Evolutionary conservation across 2,888 invertebrate genomes (phyloP), one percentile per base, ranked within the genome.

Genomic region (Drosophila tripunctata): DNA sequence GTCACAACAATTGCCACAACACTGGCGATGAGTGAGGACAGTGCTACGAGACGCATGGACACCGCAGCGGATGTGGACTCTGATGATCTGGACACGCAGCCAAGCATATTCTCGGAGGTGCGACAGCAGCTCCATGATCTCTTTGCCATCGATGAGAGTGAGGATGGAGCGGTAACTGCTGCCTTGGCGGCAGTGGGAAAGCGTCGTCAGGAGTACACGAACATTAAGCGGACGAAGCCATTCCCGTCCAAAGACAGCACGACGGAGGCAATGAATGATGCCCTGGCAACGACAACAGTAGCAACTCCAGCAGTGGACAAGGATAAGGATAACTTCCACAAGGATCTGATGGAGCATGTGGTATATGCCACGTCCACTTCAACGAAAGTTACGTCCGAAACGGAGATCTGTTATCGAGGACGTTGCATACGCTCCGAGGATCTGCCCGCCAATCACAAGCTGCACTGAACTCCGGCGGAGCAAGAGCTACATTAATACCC

Each of bases 381-480:
- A 86, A 95, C 96, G 2, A 96, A 96, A 15, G 96, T 96, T 90
- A 95, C 96, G 10, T 95, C 96, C 77, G 96, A 96, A 93, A 96
- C 96, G 30, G 96, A 96, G 92, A 97, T 97, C 69, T 97, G 97
- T 89, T 97, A 95, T 90, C 94, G 95, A 89, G 97, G 97, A 10
- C 94, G 95, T 87, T 97, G 97, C 90, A 94, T 96, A 69, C 96
- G 96, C 92, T 93, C 93, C 52, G 90, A 90, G 56, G 90, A 90
- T 79, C 78, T 90, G 77, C 90, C 90, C 57, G 70, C 90, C 64
- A 90, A 90, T 65, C 90, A 90, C 79, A 90, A 90, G 79, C 78
- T 90, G 75, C 89, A 90, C 76, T 91, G 87, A 84, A 67, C 78
- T 65, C 63, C 44, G 14, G 21, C 21, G 40, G 40, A 50, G 55